phyloP scores from a whole-genome alignment of 2,797 vertebrate species.

The Pempheris klunzingeri region DNA sequence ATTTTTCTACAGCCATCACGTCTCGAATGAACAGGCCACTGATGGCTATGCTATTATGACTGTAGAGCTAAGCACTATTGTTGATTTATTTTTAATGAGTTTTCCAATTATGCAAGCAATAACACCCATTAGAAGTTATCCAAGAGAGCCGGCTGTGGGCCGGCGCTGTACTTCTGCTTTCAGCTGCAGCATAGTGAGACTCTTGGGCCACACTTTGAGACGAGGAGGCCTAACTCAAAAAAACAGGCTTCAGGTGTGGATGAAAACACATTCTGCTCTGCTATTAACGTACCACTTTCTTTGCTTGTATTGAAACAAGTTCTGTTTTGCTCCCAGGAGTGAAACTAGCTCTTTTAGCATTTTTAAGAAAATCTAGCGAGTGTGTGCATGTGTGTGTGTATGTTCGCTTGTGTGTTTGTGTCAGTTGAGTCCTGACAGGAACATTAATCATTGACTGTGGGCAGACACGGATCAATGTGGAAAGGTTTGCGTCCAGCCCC shows the following conservation, averaged over 20 bases:
- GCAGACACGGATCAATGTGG: conserved; percentile 79
- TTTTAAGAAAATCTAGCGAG: conserved; percentile 27
- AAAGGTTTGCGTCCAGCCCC: conserved; percentile 68
- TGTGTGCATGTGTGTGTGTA: conserved; percentile 1
- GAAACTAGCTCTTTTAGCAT: conserved; percentile 30
- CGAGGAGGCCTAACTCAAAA: not conserved
- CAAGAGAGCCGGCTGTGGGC: conserved; percentile 56
- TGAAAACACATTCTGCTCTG: not conserved
- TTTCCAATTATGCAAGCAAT: conserved; percentile 82
- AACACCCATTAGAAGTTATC: conserved; percentile 78
- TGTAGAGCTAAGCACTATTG: conserved; percentile 77
- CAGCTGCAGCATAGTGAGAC: conserved; percentile 39
- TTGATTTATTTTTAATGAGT: conserved; percentile 86
- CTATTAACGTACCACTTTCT: not conserved
- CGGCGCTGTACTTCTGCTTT: conserved; percentile 25
- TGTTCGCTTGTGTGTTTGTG: conserved; percentile 33
- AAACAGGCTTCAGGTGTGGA: conserved; percentile 22
- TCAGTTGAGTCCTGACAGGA: conserved; percentile 59
- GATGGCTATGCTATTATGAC: conserved; percentile 75
- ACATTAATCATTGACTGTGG: conserved; percentile 81
- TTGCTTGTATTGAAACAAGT: conserved; percentile 9
- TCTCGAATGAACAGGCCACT: conserved; percentile 72
- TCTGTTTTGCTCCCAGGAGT: conserved; percentile 13
- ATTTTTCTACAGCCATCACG: conserved; percentile 51
- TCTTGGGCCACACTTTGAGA: conserved; percentile 26